Percentiles rank a stretch among this genome's conserved stretches.
Evolutionary conservation across 2,113 vertebrate genomes (phyloP).

Genomic region (Recurvirostra avosetta): DNA sequence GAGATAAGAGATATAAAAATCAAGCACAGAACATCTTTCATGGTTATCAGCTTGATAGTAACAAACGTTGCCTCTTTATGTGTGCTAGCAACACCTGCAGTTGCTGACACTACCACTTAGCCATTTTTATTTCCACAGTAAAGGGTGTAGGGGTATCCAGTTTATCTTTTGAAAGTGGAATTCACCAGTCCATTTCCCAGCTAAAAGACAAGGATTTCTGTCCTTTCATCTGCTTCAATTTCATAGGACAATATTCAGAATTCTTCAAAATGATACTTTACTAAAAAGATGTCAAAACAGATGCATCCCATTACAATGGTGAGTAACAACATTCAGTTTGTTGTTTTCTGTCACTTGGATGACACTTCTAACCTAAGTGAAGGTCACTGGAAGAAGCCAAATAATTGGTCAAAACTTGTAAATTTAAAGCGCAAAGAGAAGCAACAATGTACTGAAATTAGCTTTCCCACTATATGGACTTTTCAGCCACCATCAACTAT

Average conservation of each 20-base stretch:
- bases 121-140: neutral
- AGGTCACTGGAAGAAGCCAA: neutral
- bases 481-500: neutral
- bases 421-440: neutral
- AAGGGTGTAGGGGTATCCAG: fast-evolving
- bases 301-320: too few relatives aligned
- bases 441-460: neutral
- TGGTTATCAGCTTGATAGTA: neutral
- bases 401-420: neutral
- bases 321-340: neutral
- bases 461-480: neutral
- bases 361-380: neutral
- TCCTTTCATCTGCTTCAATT: neutral
- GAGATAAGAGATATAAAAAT: neutral
- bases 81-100: neutral
- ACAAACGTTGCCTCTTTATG: neutral
- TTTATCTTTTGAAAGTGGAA: neutral
- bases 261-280: neutral
- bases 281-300: neutral
- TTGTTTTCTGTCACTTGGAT: neutral
- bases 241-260: neutral
- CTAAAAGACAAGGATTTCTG: neutral
- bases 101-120: neutral
- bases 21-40: neutral
- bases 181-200: neutral